Percentiles rank a stretch among this genome's conserved stretches.
phyloP scores from a whole-genome alignment of 2,113 vertebrate species.

The Murina feae region DNA sequence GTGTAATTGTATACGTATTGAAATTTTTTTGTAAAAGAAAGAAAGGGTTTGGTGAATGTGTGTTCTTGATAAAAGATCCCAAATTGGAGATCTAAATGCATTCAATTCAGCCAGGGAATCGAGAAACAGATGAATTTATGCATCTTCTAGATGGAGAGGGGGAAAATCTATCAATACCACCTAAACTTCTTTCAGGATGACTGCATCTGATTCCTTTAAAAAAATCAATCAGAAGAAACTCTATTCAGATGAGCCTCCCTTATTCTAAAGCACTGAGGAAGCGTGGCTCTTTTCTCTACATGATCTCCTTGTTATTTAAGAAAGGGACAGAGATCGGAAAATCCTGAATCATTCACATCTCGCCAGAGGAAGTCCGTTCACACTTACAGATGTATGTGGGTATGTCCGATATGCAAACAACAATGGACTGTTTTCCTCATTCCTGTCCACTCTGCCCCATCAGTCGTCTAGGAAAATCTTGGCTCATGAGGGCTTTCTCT shows the following conservation, averaged over 20 bases:
- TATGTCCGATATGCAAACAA: not conserved
- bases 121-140: constrained; percentile 24
- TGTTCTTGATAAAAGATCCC: not conserved
- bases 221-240: constrained; percentile 52
- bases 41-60: not conserved
- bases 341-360: not conserved
- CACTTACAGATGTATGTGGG: not conserved
- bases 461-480: not conserved
- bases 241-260: constrained; percentile 14
- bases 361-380: not conserved
- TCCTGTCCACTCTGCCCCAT: not conserved
- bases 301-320: not conserved
- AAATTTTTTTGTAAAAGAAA: not conserved
- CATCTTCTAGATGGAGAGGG: not conserved
- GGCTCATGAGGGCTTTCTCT: not conserved
- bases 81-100: not conserved
- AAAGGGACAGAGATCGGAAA: not conserved
- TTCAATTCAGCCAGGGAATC: not conserved
- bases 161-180: not conserved
- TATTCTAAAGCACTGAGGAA: constrained; percentile 24
- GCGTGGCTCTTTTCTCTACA: not conserved
- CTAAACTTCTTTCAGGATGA: constrained; percentile 60
- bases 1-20: not conserved
- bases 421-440: not conserved
- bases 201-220: constrained; percentile 56